Evolutionary conservation across 1,140 invertebrate species (phyloP).

Genomic region (Drosophila insularis): DNA sequence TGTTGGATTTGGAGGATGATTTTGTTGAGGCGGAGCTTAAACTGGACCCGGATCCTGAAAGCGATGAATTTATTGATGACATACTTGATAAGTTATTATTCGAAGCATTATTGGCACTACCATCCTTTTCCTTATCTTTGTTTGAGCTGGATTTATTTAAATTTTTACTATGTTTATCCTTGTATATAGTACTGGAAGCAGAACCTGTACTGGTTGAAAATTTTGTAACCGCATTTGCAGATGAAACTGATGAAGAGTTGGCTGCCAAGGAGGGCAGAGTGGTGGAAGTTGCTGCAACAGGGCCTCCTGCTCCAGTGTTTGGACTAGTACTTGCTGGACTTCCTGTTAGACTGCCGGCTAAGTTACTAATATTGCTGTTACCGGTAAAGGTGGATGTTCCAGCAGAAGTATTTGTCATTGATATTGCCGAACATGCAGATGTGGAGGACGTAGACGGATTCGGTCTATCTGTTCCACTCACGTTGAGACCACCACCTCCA

Average conservation of each 20-base stretch:
- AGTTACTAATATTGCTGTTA: slow-evolving; percentile 4
- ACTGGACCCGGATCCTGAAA: slow-evolving; percentile 66
- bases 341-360: slow-evolving; percentile 17
- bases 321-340: neutral
- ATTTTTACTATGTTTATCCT: slow-evolving; percentile 80
- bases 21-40: slow-evolving; percentile 72
- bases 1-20: slow-evolving; percentile 51
- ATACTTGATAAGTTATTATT: slow-evolving; percentile 68
- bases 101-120: slow-evolving; percentile 24
- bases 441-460: neutral
- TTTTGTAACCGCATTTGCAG: slow-evolving; percentile 40
- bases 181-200: slow-evolving; percentile 54
- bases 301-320: neutral
- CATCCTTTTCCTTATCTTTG: slow-evolving; percentile 78
- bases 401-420: slow-evolving; percentile 4
- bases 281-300: neutral
- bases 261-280: neutral
- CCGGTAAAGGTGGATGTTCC: neutral
- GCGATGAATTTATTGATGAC: slow-evolving; percentile 24
- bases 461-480: neutral
- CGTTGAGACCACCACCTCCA: neutral
- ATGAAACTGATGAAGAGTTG: slow-evolving; percentile 8
- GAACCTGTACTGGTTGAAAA: slow-evolving; percentile 50
- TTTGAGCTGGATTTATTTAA: slow-evolving; percentile 67
- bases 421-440: neutral